Evolutionary conservation across 37 sponge, comb jelly and placozoan species (phyloP), one percentile per base, ranked within the genome.

Genomic region (Spongilla lacustris): DNA sequence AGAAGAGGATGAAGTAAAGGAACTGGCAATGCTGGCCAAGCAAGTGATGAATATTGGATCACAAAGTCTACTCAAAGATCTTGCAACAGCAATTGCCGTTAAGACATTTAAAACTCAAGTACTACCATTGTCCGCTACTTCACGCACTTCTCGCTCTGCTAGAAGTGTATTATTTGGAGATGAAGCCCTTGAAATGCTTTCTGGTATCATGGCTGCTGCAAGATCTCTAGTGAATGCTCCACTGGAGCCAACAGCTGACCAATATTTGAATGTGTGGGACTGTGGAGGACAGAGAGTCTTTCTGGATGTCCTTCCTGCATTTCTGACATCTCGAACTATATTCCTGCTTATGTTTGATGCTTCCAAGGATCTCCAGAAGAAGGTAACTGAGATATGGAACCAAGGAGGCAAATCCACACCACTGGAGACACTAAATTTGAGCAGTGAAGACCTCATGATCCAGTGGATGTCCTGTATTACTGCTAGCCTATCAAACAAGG

Each of bases 241-340:
- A 70, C 6, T 70, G 10, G 29, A 70, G 71, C 5, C 71, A 4
- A 46, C 46, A 8, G 46, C 4, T 10, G 46, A 46, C 46, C 46
- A 46, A 46, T 29, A 27, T 22, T 35, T 90, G 50, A 68, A 81
- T 74, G 49, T 86, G 25, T 91, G 91, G 91, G 91, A 91, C 69
- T 83, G 91, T 86, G 91, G 91, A 67, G 91, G 91, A 31, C 91
- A 86, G 27, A 74, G 66, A 21, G 74, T 83, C 31, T 91, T 91
- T 38, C 83, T 86, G 13, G 83, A 76, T 69, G 50, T 86, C 31
- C 67, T 86, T 38, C 87, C 91, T 48, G 80, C 84, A 46, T 91
- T 91, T 79, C 83, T 86, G 6, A 85, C 85, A 33, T 69, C 85
- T 22, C 73, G 81, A 4, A 84, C 90, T 12, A 74, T 84, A 58